Percentiles rank a stretch among this genome's conserved stretches.
Conservation (phyloP, 2,113 vertebrate genomes). For the Delphinapterus leucas region DNA sequence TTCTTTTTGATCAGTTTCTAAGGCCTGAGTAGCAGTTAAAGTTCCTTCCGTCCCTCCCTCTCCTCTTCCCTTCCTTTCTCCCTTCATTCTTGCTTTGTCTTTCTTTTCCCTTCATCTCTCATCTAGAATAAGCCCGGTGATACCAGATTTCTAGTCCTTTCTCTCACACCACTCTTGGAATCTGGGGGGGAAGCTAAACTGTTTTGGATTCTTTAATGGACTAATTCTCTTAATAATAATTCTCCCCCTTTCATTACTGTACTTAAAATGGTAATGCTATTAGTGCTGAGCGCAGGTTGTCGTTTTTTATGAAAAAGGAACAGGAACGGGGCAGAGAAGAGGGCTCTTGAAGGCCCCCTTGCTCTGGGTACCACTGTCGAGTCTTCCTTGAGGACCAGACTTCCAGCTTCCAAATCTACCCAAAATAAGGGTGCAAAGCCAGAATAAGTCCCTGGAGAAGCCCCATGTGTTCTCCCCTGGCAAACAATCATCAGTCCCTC, state of each 20-base stretch:
- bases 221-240: not conserved
- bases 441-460: not conserved
- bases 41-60: not conserved
- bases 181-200: not conserved
- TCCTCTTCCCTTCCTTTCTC: no score
- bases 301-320: not conserved
- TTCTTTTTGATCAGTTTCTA: not conserved
- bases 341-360: not conserved
- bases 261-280: not conserved
- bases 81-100: not conserved
- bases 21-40: not conserved
- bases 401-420: not conserved
- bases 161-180: not conserved
- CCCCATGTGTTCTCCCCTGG: not conserved
- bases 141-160: not conserved
- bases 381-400: not conserved
- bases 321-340: not conserved
- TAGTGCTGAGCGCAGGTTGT: not conserved
- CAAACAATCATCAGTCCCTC: not conserved
- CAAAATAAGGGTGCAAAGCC: not conserved
- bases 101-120: accelerated
- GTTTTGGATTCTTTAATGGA: not conserved
- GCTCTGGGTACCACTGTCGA: not conserved
- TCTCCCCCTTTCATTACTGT: not conserved
- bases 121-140: not conserved